Base-by-base conservation (phyloP, 2,797 vertebrate genomes). In the Emydoidea blandingii region DNA sequence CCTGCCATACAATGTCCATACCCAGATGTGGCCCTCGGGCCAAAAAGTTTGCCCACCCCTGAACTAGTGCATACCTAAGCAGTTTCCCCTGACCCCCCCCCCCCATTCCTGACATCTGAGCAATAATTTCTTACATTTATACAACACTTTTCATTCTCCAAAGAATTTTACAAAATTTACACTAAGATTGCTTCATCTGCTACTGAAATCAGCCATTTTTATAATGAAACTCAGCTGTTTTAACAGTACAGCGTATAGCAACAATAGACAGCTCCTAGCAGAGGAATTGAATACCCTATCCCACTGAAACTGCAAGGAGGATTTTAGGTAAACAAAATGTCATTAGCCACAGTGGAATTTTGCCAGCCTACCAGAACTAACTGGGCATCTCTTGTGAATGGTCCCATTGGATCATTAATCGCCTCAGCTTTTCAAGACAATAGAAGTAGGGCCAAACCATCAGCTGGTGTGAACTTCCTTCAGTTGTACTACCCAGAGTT, bases 61-160 rank as follows among this genome's bases (percentile, higher is more conserved):
- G 50, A 85, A 86, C 53, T 54, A 54, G 78, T 94, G 89, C 86
- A 92, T 95, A 86, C 85, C 53, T 85, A 44, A 4, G 34, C 59
- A 93, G 34, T 96, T 93, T 94, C 81, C 56, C 86, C 19, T 90
- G 47, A 4, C 79, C 79, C 41, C 5, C 79, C 41, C 5, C 79
- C 86, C 88, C 85, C 95, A 44, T 92, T 76, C 49, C 68, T 89
- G 54, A 83, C 91, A 90, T 29, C 96, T 95, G 47, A 89, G 84
- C 88, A 92, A 78, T 82, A 90, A 18, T 29, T 82, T 90, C 74
- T 90, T 90, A 74, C 1, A 18, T 95, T 92, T 94, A 82, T 89
- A 0, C 59, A 89, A 50, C 7, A 79, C 18, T 56, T 95, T 90
- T 31, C 5, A 37, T 94, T 88, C 11, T 49, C 79, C 12, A 79